Base-by-base conservation (phyloP, 2,888 invertebrate genomes). In the Ephialtes manifestator region DNA sequence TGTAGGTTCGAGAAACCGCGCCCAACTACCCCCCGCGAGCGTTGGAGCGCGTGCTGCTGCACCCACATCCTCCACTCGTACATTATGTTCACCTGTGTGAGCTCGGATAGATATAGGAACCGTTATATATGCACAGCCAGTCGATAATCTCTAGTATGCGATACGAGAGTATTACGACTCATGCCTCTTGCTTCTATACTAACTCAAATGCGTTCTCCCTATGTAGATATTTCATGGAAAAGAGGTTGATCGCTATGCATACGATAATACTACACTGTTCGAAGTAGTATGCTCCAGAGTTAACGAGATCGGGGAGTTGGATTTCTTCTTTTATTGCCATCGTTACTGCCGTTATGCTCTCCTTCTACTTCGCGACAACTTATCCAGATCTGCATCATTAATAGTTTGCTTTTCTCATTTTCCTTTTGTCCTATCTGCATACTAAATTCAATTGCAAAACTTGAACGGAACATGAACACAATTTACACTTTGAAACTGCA, bases 1-100 rank as follows among this genome's bases (percentile, higher is more conserved):
- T 83, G 76, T 60, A 68, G 28, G 46, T 65, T 67, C 63, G 75
- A 68, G 58, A 24, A 81, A 79, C 86, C 85, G 80, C 87, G 67
- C 86, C 86, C 80, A 77, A 78, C 65, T 75, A 75, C 75, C 67
- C 65, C 77, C 63, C 48, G 46, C 58, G 43, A 71, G 67, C 67
- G 53, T 55, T 55, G 60, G 46, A 79, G 53, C 46, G 18, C 67
- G 72, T 51, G 43, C 31, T 71, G 85, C 86, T 86, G 82, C 86
- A 85, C 84, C 86, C 85, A 85, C 84, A 86, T 84, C 71, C 78
- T 85, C 81, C 75, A 39, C 82, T 78, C 85, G 75, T 81, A 74
- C 81, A 84, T 86, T 81, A 85, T 43, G 58, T 67, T 77, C 79
- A 79, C 74, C 70, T 81, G 71, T 84, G 79, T 84, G 60, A 46